Base-by-base conservation (phyloP, 2,113 vertebrate species). In the Megaceryle maxima region DNA sequence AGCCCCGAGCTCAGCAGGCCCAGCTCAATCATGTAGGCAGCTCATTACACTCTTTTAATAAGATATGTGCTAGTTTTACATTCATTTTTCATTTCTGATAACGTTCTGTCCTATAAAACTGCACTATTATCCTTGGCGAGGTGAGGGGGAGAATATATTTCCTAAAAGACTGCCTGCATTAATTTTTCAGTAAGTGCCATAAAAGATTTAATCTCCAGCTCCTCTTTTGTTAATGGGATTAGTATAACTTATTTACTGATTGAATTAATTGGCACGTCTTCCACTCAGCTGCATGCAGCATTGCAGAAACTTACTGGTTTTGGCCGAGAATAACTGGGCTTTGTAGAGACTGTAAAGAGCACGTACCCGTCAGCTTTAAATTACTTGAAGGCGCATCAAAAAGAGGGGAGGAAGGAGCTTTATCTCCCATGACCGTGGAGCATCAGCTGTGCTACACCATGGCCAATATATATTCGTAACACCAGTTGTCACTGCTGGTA, bases 201-300 rank as follows among this genome's bases (percentile, higher is more conserved):
- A 18, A 84, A 96, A 97, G 95, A 97, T 95, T 60, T 57, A 83
- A 95, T 97, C 96, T 96, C 64, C 80, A n/a, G 72, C 91, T 96
- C 87, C 15, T 56, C 31, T 83, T 87, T 91, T 78, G 93, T 94
- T 97, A 96, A 96, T 92, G 96, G 96, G 90, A 97, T 98, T 87
- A 97, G 86, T 84, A 39, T 66, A 84, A 96, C 48, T 97, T 97
- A 96, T 97, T 97, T 94, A 93, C 95, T 43, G 93, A 53, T 94
- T 86, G 94, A 95, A 97, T 98, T 96, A 97, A 96, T 83, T 31
- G 74, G 51, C 70, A 0, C 10, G 51, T 2, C 88, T 96, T 22
- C 94, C 31, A 2, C 81, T 59, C 31, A 6, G 86, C 90, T 43
- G 78, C 51, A 37, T 14, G 26, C 44, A 15, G 79, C 4, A 0